Evolutionary conservation across 1,140 invertebrate genomes (phyloP).

Genomic region (Cotesia vestalis): DNA sequence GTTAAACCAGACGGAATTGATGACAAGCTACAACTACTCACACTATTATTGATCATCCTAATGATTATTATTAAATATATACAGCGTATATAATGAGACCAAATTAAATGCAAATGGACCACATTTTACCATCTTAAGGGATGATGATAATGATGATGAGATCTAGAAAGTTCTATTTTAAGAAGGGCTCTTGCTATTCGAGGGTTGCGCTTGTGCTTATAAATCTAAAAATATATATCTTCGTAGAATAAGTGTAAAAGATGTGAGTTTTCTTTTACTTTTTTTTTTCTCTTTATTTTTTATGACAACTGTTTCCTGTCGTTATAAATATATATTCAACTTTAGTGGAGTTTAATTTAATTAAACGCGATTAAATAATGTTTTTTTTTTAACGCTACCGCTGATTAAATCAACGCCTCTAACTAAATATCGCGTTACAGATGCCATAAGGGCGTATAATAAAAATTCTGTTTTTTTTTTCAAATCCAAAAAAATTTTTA

Average conservation of each 20-base stretch:
- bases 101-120: too few relatives aligned
- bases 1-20: constrained; percentile 15
- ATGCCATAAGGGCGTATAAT: too few relatives aligned
- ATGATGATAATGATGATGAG: not conserved
- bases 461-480: too few relatives aligned
- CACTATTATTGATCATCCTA: too few relatives aligned
- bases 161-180: constrained; percentile 14
- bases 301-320: constrained; percentile 1
- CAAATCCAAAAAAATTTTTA: too few relatives aligned
- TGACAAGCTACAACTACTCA: not conserved
- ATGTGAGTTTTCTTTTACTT: constrained; percentile 6
- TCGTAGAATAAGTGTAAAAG: constrained; percentile 8
- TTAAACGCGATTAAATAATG: not conserved
- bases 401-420: too few relatives aligned
- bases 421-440: not conserved
- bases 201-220: constrained; percentile 8
- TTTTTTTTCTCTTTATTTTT: constrained; percentile 1
- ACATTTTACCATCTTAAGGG: not conserved
- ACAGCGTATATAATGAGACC: too few relatives aligned
- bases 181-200: not conserved
- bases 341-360: not conserved
- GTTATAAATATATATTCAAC: constrained; percentile 14
- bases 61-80: too few relatives aligned
- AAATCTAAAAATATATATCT: constrained; percentile 18
- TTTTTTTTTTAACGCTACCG: too few relatives aligned